phyloP scores from a whole-genome alignment of 2,888 invertebrate species.

The Acronicta psi region DNA sequence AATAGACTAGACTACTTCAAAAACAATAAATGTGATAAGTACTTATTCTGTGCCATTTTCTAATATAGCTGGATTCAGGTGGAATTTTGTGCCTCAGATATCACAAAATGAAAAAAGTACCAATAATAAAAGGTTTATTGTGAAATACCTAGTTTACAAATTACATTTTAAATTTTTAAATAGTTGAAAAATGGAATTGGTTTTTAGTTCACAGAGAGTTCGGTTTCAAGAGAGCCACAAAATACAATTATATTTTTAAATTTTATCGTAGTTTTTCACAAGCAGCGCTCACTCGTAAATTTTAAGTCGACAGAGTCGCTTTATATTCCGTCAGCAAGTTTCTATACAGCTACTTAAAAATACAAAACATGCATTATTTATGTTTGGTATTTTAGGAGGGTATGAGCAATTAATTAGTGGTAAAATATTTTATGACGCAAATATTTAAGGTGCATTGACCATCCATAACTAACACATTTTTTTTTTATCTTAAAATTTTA shows the following conservation, averaged over 20 bases:
- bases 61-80: no score
- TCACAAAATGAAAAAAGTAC: constrained; percentile 9
- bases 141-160: no score
- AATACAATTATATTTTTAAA: constrained; percentile 33
- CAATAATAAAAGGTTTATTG: constrained; percentile 9
- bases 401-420: no score
- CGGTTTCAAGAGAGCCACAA: constrained; percentile 20
- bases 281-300: constrained; percentile 22
- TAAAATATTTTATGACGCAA: no score
- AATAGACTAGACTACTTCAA: no score
- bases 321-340: constrained; percentile 32
- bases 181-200: constrained; percentile 16
- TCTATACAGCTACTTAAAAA: constrained; percentile 25
- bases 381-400: neutral
- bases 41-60: no score
- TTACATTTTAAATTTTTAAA: neutral
- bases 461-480: no score
- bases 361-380: constrained; percentile 20
- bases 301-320: constrained; percentile 29
- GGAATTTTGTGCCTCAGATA: neutral
- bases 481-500: no score
- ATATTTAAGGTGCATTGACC: no score
- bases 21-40: no score
- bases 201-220: constrained; percentile 45
- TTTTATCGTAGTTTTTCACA: constrained; percentile 19